A percentile compares a stretch with the other conserved stretches of the same genome.
phyloP scores from a whole-genome alignment of 2,888 invertebrate genomes.

The Erpobdella octoculata region DNA sequence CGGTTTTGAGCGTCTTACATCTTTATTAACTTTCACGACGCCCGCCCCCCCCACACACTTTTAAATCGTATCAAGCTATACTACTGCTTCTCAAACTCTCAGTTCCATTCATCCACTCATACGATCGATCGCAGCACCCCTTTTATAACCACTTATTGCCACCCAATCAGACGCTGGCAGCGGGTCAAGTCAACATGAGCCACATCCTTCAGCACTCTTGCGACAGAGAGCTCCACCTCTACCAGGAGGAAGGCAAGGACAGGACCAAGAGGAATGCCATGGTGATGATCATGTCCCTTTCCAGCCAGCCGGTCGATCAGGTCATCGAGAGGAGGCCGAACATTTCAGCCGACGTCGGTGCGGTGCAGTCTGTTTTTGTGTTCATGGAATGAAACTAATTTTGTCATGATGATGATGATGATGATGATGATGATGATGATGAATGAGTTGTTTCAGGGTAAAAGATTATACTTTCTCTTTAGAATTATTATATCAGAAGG shows the following conservation, averaged over 20 bases:
- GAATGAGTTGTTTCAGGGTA: neutral
- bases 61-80: too few species aligned
- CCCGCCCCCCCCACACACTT: too few species aligned
- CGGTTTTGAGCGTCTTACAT: too few species aligned
- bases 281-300: constrained; percentile 74
- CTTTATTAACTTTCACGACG: too few species aligned
- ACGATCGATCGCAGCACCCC: too few species aligned
- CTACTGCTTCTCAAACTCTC: too few species aligned
- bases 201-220: constrained; percentile 75
- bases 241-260: constrained; percentile 65
- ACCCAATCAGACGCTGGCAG: constrained; percentile 71
- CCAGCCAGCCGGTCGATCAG: constrained; percentile 82
- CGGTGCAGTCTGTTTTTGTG: too few species aligned
- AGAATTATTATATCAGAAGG: too few species aligned
- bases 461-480: too few species aligned
- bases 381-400: too few species aligned
- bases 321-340: constrained; percentile 34
- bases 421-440: constrained; percentile 11
- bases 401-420: neutral
- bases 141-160: neutral
- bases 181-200: constrained; percentile 67
- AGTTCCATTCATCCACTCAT: too few species aligned
- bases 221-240: constrained; percentile 82
- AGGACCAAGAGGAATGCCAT: constrained; percentile 65
- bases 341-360: constrained; percentile 42